A percentile compares a stretch with the other conserved stretches of the same genome.
phyloP scores from a whole-genome alignment of 1,140 invertebrate species.

The Nasonia longicornis region DNA sequence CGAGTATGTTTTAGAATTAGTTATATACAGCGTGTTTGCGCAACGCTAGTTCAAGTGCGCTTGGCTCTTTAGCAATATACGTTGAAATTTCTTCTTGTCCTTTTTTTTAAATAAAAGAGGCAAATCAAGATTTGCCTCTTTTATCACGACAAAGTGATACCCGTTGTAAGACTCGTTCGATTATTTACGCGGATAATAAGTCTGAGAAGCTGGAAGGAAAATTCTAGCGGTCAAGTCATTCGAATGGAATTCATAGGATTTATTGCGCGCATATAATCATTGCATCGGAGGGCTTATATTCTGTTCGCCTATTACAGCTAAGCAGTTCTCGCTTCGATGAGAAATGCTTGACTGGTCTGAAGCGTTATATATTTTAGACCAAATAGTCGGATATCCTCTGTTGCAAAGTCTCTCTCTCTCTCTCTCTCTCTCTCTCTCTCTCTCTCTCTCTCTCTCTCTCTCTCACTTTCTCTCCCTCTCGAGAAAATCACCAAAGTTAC shows the following conservation, averaged over 20 bases:
- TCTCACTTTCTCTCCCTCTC: background rate
- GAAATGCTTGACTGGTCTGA: too few relatives aligned
- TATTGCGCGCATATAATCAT: slow-evolving; percentile 10
- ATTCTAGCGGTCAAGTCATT: slow-evolving; percentile 16
- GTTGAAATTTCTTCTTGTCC: background rate
- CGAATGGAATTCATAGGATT: slow-evolving; percentile 31
- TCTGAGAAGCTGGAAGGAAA: background rate
- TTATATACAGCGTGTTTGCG: background rate
- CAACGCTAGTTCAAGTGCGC: background rate
- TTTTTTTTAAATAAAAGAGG: background rate
- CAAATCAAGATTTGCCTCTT: background rate
- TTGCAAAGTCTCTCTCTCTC: too few relatives aligned
- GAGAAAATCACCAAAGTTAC: background rate
- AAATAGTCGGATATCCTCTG: too few relatives aligned
- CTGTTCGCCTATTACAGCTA: too few relatives aligned
- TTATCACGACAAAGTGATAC: too few relatives aligned
- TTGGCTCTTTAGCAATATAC: background rate
- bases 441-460: too few relatives aligned
- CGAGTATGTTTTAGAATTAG: slow-evolving; percentile 19
- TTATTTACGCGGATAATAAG: slow-evolving; percentile 17
- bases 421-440: too few relatives aligned
- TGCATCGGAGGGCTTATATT: background rate
- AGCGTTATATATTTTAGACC: too few relatives aligned
- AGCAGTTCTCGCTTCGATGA: too few relatives aligned
- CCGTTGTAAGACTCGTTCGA: background rate